Evolutionary conservation across 2,113 vertebrate genomes (phyloP).

Genomic region (Ailurus styani): DNA sequence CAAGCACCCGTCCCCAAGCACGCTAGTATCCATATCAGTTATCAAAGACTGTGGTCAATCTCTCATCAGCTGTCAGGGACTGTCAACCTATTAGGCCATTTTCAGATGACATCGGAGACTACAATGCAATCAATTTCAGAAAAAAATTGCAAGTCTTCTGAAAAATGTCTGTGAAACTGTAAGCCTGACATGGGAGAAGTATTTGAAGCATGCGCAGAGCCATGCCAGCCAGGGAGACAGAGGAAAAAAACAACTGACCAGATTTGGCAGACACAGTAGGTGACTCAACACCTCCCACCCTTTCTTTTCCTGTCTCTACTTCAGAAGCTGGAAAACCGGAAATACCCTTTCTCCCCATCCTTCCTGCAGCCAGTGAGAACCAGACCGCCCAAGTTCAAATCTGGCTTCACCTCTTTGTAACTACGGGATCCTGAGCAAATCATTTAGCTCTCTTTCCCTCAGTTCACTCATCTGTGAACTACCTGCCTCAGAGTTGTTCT

Average conservation of each 20-base stretch:
- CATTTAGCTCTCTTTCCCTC: not conserved
- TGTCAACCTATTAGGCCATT: not conserved
- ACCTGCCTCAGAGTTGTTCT: not conserved
- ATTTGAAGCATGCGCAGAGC: not conserved
- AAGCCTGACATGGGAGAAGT: not conserved
- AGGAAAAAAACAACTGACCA: not conserved
- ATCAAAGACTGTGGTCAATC: not conserved
- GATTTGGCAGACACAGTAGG: not conserved
- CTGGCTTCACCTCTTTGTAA: not conserved
- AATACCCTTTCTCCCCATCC: not conserved
- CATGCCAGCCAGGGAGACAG: not conserved
- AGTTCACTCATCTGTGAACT: not conserved
- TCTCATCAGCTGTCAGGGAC: not conserved
- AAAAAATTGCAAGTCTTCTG: not conserved
- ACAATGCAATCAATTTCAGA: not conserved
- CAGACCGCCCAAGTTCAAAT: not conserved
- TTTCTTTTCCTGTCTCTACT: not conserved
- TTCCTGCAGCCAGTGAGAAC: not conserved
- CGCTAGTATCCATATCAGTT: not conserved
- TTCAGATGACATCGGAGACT: not conserved
- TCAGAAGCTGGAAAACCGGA: not conserved
- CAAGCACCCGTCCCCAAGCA: not conserved
- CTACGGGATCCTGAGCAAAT: not conserved
- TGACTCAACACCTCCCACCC: not conserved
- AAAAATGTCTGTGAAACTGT: not conserved